These are phyloP conservation scores for Reticulitermes lucifugus DNA, from an alignment of 2,888 invertebrate species.

Conservation along the genomic window DNA sequence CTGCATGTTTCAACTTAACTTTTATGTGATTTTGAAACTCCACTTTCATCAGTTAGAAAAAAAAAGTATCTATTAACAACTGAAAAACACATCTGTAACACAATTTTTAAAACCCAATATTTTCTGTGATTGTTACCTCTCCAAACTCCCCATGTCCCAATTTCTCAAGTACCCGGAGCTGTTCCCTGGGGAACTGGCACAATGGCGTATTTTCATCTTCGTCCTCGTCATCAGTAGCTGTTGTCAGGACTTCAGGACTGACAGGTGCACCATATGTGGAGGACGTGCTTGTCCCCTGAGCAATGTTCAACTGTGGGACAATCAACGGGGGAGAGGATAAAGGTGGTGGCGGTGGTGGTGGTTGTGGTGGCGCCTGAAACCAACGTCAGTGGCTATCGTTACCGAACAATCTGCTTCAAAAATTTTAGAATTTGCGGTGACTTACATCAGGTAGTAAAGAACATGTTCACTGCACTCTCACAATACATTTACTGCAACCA, in stretches of 20 bases:
- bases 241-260: slow-evolving; percentile 40
- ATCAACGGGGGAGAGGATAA: slow-evolving; percentile 54
- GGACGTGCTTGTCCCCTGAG: slow-evolving; percentile 30
- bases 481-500: too few species aligned
- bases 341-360: slow-evolving; percentile 56
- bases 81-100: too few species aligned
- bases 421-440: too few species aligned
- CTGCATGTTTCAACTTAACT: too few species aligned
- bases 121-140: slow-evolving; percentile 60
- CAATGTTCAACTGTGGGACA: slow-evolving; percentile 45
- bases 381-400: neutral
- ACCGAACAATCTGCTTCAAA: too few species aligned
- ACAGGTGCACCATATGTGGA: slow-evolving; percentile 32
- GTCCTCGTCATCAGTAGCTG: slow-evolving; percentile 50
- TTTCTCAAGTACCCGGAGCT: slow-evolving; percentile 66
- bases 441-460: too few species aligned
- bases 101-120: too few species aligned
- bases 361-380: slow-evolving; percentile 49
- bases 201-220: slow-evolving; percentile 56
- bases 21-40: too few species aligned
- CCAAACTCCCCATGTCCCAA: slow-evolving; percentile 68
- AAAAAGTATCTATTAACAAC: too few species aligned
- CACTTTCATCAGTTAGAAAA: too few species aligned
- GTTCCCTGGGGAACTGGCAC: slow-evolving; percentile 64
- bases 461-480: too few species aligned